Base-by-base conservation (phyloP, 1,140 invertebrate genomes). In the Papilio aristodemus region DNA sequence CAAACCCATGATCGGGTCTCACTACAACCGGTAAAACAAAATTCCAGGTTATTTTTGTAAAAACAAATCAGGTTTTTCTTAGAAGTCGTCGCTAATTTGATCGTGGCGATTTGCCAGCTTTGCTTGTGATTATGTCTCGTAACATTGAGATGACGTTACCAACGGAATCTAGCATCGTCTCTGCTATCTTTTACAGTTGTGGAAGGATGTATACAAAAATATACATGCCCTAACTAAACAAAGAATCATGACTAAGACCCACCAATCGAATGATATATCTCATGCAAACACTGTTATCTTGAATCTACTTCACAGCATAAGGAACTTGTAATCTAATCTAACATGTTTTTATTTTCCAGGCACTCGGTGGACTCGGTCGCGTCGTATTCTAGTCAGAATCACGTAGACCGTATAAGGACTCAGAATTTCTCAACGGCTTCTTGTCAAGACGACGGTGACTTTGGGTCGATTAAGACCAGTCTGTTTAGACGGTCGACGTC, bases 321-420 rank as follows among this genome's bases (percentile, higher is more conserved):
- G 38, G 36, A 70, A 66, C 74, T 75, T 72, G 76, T 86, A 85
- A 86, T 87, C 83, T 88, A 81, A 85, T 82, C 84, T 78, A 27
- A 27, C 54, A 41, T 76, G 69, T 86, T 85, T 64, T 84, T 83
- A 54, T 71, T 68, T 91, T 92, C 66, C 89, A 92, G 91, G 77
- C 91, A 92, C 85, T 92, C 91, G 78, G 91, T 92, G 84, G 91
- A 92, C 87, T 92, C 91, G 87, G 91, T 92, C 83, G 89, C 90
- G 86, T 92, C 91, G 86, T 90, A 92, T 89, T 92, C 90, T 87
- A 92, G 90, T 77, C 91, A 92, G 87, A 90, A 91, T 90, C 91
- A 92, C 91, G 91, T 92, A 80, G 91, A 92, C 87, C 91, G 89
- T 75, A 92, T 92, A 86, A 89, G 91, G 79, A 86, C 88, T 75